Evolutionary conservation across 2,888 invertebrate genomes (phyloP).

Genomic region (Melikaiella ostensackeni): DNA sequence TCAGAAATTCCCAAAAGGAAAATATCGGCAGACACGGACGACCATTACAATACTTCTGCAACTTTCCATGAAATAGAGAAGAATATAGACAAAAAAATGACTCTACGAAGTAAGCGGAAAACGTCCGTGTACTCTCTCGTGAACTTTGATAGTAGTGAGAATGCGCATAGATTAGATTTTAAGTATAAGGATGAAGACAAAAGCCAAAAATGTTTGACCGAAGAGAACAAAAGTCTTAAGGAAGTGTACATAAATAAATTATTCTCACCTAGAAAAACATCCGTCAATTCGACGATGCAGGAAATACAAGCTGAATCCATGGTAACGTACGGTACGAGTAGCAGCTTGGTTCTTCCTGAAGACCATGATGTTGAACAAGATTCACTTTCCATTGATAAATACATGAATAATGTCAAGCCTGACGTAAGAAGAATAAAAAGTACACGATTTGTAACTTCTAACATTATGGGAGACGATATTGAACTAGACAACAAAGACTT

Average conservation of each 20-base stretch:
- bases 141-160: slow-evolving; percentile 58
- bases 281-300: slow-evolving; percentile 49
- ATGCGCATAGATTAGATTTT: slow-evolving; percentile 52
- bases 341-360: not conserved
- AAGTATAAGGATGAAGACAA: slow-evolving; percentile 45
- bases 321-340: slow-evolving; percentile 31
- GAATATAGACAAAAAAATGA: slow-evolving; percentile 49
- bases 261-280: slow-evolving; percentile 40
- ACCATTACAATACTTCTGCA: slow-evolving; percentile 49
- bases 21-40: slow-evolving; percentile 48
- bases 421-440: slow-evolving; percentile 54
- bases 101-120: slow-evolving; percentile 58
- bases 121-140: slow-evolving; percentile 59
- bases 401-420: slow-evolving; percentile 28
- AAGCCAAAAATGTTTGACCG: slow-evolving; percentile 26
- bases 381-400: slow-evolving; percentile 10
- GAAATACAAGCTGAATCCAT: slow-evolving; percentile 51
- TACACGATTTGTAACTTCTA: slow-evolving; percentile 73
- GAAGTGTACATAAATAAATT: slow-evolving; percentile 21
- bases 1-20: slow-evolving; percentile 52
- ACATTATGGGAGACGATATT: slow-evolving; percentile 63
- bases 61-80: slow-evolving; percentile 43
- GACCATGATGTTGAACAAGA: slow-evolving; percentile 10
- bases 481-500: slow-evolving; percentile 61
- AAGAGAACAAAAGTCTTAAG: not conserved